phyloP scores from a whole-genome alignment of 2,113 vertebrate species.

The Pomatostomus ruficeps region DNA sequence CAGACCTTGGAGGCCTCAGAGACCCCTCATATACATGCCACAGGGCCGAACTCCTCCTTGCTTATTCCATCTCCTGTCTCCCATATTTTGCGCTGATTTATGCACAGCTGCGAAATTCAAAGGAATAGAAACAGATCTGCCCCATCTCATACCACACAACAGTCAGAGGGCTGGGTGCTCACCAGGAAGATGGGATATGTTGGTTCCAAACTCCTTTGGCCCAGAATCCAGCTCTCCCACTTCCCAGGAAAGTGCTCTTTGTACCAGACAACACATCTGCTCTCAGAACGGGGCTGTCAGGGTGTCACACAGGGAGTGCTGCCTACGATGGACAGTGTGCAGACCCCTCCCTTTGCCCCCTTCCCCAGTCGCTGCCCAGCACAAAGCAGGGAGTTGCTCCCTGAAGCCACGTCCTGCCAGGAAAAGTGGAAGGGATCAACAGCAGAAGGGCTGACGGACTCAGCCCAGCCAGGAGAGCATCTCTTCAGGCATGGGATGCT shows the following conservation, averaged over 20 bases:
- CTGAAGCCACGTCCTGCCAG: not conserved
- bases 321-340: not conserved
- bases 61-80: not conserved
- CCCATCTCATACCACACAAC: not conserved
- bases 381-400: accelerated
- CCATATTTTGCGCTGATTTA: not conserved
- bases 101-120: not conserved
- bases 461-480: not conserved
- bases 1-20: not conserved
- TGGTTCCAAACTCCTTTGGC: not conserved
- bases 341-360: not conserved
- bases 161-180: not conserved
- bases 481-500: not conserved
- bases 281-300: not conserved
- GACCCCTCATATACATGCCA: accelerated
- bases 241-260: not conserved
- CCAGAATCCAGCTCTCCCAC: not conserved
- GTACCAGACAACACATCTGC: not conserved
- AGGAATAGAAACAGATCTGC: not conserved
- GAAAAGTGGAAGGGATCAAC: not conserved
- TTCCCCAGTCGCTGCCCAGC: not conserved
- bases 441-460: not conserved
- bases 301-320: accelerated
- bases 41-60: not conserved
- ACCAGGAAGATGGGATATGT: not conserved